phyloP scores from a whole-genome alignment of 2,797 vertebrate genomes.

The Pangasius krempfi region DNA sequence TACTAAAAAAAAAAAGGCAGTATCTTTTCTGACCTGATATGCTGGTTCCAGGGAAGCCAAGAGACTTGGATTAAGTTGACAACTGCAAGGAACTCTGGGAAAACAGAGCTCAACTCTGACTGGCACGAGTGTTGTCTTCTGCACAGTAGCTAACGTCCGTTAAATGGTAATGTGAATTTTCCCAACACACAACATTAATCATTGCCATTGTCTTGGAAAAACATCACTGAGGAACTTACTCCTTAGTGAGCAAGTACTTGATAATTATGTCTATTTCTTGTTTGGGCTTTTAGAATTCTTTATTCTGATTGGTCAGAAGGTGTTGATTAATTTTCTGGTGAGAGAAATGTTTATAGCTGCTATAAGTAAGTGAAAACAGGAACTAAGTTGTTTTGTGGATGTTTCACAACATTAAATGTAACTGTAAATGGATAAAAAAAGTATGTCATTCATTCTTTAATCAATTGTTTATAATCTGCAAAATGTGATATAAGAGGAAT shows the following conservation, averaged over 20 bases:
- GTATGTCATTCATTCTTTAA: background rate
- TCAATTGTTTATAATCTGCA: background rate
- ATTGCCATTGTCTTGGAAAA: background rate
- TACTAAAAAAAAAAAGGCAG: conserved; percentile 16
- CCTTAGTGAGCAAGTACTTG: background rate
- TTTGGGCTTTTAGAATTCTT: background rate
- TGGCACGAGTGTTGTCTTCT: background rate
- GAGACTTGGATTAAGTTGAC: conserved; percentile 51
- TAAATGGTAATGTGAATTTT: background rate
- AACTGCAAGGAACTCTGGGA: conserved; percentile 48
- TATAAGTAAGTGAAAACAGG: no score
- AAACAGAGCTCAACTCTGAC: conserved; percentile 17
- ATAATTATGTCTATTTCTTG: background rate
- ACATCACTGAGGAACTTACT: background rate
- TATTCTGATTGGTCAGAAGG: background rate
- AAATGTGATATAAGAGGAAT: background rate
- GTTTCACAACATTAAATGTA: background rate
- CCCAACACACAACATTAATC: background rate
- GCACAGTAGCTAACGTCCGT: background rate
- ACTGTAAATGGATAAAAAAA: background rate
- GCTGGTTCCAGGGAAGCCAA: conserved; percentile 49
- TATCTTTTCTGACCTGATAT: conserved; percentile 40
- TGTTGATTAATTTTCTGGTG: background rate
- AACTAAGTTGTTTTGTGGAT: background rate
- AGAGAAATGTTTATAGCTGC: no score